Evolutionary conservation across 1,140 invertebrate species (phyloP).

Genomic region (Adelges cooleyi): DNA sequence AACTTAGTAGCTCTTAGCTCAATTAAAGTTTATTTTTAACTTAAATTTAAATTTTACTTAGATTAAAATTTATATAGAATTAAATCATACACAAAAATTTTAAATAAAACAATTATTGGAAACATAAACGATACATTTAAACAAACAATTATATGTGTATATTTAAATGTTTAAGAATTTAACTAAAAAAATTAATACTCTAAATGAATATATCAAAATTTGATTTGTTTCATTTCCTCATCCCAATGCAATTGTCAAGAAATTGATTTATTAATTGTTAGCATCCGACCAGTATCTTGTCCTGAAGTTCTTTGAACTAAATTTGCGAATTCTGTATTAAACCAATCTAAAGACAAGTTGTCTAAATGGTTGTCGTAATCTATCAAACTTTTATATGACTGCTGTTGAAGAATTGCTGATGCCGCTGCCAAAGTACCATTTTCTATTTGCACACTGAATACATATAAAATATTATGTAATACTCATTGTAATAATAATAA

Average conservation of each 20-base stretch:
- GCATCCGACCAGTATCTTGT: background rate
- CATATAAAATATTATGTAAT: no score
- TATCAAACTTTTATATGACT: constrained; percentile 56
- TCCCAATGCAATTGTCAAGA: constrained; percentile 26
- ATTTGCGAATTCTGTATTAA: constrained; percentile 42
- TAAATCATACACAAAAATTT: no score
- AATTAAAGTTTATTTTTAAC: no score
- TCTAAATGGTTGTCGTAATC: constrained; percentile 91
- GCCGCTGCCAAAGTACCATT: constrained; percentile 49
- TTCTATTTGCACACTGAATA: constrained; percentile 37
- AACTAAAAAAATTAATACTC: background rate
- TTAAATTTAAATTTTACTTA: no score
- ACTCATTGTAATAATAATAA: background rate
- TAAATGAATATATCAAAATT: constrained; percentile 17
- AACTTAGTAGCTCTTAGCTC: no score
- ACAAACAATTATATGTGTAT: no score
- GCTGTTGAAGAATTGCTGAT: constrained; percentile 51
- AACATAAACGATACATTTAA: no score
- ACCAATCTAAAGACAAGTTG: constrained; percentile 68
- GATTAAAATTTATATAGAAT: no score
- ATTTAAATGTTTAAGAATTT: no score
- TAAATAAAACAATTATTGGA: no score
- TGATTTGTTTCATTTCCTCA: constrained; percentile 27
- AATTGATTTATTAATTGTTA: constrained; percentile 12
- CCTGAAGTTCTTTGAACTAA: constrained; percentile 16